Evolutionary conservation across 1,140 invertebrate genomes (phyloP).

Genomic region (Meloidogyne floridensis): DNA sequence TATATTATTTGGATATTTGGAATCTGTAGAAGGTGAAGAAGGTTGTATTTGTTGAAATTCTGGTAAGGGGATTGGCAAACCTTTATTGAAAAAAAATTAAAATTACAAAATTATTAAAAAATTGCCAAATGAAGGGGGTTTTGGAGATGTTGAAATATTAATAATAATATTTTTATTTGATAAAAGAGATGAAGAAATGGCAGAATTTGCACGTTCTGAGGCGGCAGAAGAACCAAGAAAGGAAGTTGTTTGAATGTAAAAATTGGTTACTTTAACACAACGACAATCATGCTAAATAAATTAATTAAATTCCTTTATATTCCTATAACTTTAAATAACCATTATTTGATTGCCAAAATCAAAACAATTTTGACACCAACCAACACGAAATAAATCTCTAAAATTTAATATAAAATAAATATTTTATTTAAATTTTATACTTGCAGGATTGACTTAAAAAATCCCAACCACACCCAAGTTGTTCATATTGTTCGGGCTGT

Average conservation of each 20-base stretch:
- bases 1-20: too few species aligned
- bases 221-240: constrained; percentile 29
- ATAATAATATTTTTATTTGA: too few species aligned
- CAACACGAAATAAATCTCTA: constrained; percentile 37
- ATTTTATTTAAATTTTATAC: background rate
- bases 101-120: too few species aligned
- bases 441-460: constrained; percentile 38
- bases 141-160: too few species aligned
- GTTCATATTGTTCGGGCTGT: constrained; percentile 40
- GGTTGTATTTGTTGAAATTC: too few species aligned
- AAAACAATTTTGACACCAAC: constrained; percentile 39
- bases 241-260: constrained; percentile 30
- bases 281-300: constrained; percentile 42
- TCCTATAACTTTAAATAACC: background rate
- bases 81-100: too few species aligned
- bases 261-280: constrained; percentile 35
- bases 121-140: too few species aligned
- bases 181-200: too few species aligned
- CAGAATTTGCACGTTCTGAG: constrained; percentile 25
- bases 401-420: constrained; percentile 15
- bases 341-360: constrained; percentile 36
- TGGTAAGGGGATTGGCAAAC: too few species aligned
- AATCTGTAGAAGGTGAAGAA: too few species aligned
- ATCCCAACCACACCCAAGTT: constrained; percentile 41
- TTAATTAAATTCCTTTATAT: background rate